phyloP scores from a whole-genome alignment of 2,113 vertebrate genomes.

The Saguinus imperator region DNA sequence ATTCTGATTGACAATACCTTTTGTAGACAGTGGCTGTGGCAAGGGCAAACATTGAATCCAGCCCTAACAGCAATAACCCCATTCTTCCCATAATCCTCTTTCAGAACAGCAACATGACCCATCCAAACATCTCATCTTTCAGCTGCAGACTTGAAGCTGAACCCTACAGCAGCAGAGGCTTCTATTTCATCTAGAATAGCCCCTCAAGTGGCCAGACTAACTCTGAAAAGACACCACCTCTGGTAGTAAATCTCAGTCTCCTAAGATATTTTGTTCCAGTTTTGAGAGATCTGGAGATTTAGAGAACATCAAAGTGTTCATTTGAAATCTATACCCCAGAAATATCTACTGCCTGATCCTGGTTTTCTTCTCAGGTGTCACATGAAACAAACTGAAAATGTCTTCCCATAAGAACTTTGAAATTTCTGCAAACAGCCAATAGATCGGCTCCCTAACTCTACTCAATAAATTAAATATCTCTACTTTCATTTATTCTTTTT shows the following conservation, averaged over 20 bases:
- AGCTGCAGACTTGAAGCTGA: not conserved
- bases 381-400: not conserved
- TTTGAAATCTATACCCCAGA: not conserved
- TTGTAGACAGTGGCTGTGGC: not conserved
- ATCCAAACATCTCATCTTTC: not conserved
- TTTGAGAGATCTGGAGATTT: not conserved
- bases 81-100: not conserved
- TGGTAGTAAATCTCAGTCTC: not conserved
- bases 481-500: not conserved
- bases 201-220: not conserved
- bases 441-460: not conserved
- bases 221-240: not conserved
- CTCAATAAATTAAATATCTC: not conserved
- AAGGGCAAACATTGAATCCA: not conserved
- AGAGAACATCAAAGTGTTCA: not conserved
- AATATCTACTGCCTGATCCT: not conserved
- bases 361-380: not conserved
- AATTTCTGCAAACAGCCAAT: not conserved
- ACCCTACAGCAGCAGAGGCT: not conserved
- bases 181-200: not conserved
- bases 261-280: not conserved
- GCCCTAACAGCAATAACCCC: not conserved
- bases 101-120: not conserved
- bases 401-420: not conserved
- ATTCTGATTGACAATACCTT: not conserved